Conservation (phyloP, 2,797 vertebrate genomes). For the Sciurus carolinensis region DNA sequence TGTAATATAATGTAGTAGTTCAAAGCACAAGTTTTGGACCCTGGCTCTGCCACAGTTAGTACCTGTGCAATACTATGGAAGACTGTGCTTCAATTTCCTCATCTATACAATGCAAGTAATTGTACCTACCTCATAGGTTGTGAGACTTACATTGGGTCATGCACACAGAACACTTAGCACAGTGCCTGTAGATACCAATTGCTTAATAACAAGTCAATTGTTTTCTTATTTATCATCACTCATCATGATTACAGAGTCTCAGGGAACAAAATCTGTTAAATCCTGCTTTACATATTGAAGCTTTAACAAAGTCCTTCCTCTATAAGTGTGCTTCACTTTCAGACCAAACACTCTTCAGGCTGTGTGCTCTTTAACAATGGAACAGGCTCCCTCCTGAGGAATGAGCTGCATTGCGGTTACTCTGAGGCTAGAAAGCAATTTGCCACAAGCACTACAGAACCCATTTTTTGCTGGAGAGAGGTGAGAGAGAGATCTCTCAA, state of each 20-base stretch:
- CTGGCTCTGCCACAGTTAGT: not conserved
- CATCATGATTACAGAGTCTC: not conserved
- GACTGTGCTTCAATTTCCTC: not conserved
- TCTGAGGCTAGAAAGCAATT: not conserved
- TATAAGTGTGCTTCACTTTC: not conserved
- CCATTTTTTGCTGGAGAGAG: not conserved
- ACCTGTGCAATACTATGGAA: not conserved
- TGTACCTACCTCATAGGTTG: not conserved
- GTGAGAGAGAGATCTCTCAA: not conserved
- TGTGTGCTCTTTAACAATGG: not conserved
- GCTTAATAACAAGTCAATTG: not conserved
- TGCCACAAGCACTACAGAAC: rapidly evolving
- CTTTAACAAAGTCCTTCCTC: not conserved
- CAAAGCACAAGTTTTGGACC: not conserved
- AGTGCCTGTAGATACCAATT: not conserved
- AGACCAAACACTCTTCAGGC: not conserved
- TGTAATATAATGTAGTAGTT: too few relatives aligned
- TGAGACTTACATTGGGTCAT: not conserved
- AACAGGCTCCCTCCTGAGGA: not conserved
- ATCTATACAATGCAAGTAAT: not conserved
- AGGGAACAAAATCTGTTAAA: not conserved
- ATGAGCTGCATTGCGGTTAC: not conserved
- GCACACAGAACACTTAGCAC: not conserved
- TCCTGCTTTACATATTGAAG: not conserved
- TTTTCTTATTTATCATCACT: not conserved